These are phyloP conservation scores for Galemys pyrenaicus DNA, from an alignment of 2,113 vertebrate genomes.

Conservation along the genomic window DNA sequence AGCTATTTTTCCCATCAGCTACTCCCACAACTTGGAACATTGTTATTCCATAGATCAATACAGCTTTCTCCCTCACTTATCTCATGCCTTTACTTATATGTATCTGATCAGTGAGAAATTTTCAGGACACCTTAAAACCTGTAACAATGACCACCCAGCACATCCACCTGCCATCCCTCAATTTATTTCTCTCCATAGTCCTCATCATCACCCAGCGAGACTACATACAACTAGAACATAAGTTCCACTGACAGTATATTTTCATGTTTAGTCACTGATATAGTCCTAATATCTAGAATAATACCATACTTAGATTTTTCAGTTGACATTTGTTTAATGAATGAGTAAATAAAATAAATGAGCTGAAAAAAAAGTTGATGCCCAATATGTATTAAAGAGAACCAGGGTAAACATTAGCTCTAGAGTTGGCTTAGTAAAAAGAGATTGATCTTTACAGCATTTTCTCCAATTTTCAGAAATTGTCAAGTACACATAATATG, in stretches of 20 bases:
- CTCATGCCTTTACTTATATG: background rate
- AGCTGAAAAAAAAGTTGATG: background rate
- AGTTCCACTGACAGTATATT: background rate
- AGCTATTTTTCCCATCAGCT: background rate
- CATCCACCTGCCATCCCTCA: background rate
- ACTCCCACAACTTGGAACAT: background rate
- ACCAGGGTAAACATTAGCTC: background rate
- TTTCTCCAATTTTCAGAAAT: background rate
- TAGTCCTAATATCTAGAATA: background rate
- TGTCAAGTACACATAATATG: background rate
- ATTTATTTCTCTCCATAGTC: background rate
- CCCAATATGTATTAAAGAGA: background rate
- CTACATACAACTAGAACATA: background rate
- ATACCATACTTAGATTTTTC: background rate
- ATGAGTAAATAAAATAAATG: background rate
- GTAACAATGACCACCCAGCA: fast-evolving
- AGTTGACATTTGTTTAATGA: background rate
- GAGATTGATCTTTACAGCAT: background rate
- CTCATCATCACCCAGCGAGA: too few relatives aligned
- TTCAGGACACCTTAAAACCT: background rate
- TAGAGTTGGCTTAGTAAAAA: background rate
- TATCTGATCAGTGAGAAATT: background rate
- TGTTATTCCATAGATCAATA: background rate
- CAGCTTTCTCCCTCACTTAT: fast-evolving
- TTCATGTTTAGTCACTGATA: background rate